These are phyloP conservation scores for Alexandromys oeconomus DNA, from an alignment of 2,797 vertebrate genomes.

Conservation along the genomic window DNA sequence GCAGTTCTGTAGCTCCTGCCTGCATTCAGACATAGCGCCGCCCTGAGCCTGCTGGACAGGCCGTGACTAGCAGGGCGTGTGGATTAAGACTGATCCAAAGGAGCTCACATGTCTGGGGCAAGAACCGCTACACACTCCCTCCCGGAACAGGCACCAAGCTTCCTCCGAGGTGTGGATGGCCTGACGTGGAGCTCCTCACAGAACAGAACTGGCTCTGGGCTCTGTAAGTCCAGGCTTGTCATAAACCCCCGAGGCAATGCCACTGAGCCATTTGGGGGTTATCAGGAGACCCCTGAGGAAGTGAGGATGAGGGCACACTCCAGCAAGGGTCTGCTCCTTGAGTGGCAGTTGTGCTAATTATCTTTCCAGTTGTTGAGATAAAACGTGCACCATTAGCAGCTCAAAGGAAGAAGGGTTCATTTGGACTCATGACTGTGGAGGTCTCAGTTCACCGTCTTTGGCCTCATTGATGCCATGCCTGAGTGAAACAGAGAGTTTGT, in stretches of 20 bases:
- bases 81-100: conserved; percentile 11
- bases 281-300: background rate
- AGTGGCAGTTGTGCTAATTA: background rate
- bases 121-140: background rate
- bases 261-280: background rate
- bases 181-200: background rate
- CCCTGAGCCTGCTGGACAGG: background rate
- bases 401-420: background rate
- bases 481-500: background rate
- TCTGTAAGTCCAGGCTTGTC: background rate
- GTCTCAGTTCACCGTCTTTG: background rate
- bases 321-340: background rate
- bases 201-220: background rate
- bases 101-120: background rate
- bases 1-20: background rate
- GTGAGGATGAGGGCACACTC: background rate
- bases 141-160: background rate
- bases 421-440: background rate
- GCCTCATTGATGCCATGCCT: background rate
- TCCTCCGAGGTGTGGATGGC: background rate
- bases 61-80: fast-evolving
- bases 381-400: background rate
- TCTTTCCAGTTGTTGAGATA: background rate
- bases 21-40: background rate
- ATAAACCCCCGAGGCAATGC: background rate